Conservation (phyloP, 2,888 invertebrate genomes). For the Troglohyphantes excavatus region DNA sequence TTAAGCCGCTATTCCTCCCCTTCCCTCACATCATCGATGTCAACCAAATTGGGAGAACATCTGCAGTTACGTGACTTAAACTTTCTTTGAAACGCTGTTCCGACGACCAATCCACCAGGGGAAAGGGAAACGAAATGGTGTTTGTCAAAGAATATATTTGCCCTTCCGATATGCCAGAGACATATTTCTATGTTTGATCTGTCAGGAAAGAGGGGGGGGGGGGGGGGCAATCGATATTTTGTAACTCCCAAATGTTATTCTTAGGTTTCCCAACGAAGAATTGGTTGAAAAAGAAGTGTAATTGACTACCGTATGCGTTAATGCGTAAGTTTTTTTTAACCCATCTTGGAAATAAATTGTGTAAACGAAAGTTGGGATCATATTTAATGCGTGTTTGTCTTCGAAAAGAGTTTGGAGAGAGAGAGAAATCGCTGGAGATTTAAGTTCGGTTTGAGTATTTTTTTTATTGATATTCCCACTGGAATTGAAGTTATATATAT, state of each 20-base stretch:
- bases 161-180: background rate
- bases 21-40: background rate
- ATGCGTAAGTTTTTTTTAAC: background rate
- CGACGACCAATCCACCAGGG: background rate
- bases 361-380: conserved; percentile 9
- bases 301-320: conserved; percentile 45
- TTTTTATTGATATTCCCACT: too few relatives aligned
- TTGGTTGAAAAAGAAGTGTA: conserved; percentile 4
- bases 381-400: background rate
- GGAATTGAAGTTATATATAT: too few relatives aligned
- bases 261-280: background rate
- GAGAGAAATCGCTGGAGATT: too few relatives aligned
- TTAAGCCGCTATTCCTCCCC: background rate
- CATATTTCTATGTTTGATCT: conserved; percentile 51
- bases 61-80: background rate
- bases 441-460: background rate
- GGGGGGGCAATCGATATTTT: conserved; percentile 54
- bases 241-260: conserved; percentile 35
- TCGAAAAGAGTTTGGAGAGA: background rate
- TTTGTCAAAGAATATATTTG: conserved; percentile 33
- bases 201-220: too few relatives aligned
- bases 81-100: background rate
- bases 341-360: background rate
- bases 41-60: conserved; percentile 17
- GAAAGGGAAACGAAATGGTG: conserved; percentile 7